Evolutionary conservation across 2,797 vertebrate genomes (phyloP), one percentile per base, ranked within the genome.

Genomic region (Taeniopygia guttata): DNA sequence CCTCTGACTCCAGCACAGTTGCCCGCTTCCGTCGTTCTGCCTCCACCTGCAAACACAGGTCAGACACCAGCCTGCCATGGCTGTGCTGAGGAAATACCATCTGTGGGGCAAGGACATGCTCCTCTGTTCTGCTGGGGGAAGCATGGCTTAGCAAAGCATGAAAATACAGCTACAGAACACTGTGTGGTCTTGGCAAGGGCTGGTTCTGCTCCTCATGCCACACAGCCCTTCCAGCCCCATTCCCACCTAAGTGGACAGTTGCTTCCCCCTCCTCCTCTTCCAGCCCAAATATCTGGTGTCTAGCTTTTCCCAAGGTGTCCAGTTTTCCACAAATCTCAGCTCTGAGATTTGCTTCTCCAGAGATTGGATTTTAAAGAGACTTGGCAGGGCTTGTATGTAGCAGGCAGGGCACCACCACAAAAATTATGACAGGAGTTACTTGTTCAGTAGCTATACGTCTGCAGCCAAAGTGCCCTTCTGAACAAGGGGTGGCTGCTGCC

Each of bases 1-100:
- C 99, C 94, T 99, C 99, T 0, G 99, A 99, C 95, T 99, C 99
- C 96, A 99, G 97, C 91, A 99, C 99, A 0, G 98, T 99, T 2
- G 99, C 99, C 73, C 99, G 98, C 95, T 99, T 99, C 96, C 97
- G 98, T 32, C 99, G 97, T 95, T 99, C 99, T 1, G 99, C 99
- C 84, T 99, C 99, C 86, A 99, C 99, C 99, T 99, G 87, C 54
- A 86, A 95, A 56, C n/a, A 95, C 34, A 45, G 38, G 26, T 34
- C 32, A 75, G 60, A 52, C 0, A 7, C 10, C 27, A 25, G 36
- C 18, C 13, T n/a, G 82, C 21, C 40, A n/a, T 0, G 0, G 38
- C 49, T 11, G 0, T 1, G 1, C 9, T 7, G 15, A 4, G 26
- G 23, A 54, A 59, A 76, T 9, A 18, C 38, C 36, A 23, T 2